Conservation (phyloP, 2,888 invertebrate species). For the Aphrophora alni region DNA sequence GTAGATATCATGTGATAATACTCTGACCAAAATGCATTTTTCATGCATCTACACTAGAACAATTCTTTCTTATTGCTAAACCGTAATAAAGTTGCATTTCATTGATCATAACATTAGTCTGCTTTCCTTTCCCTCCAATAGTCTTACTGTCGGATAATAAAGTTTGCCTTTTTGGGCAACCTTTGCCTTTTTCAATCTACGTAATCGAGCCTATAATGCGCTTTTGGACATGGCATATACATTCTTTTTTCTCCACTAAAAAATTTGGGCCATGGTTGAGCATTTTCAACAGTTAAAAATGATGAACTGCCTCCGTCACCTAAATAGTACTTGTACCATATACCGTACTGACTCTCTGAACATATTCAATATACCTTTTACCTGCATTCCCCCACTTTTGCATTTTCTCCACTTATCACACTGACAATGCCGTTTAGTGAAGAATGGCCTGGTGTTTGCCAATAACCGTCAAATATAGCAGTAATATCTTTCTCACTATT, state of each 20-base stretch:
- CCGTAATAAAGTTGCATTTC: conserved; percentile 50
- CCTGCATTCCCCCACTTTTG: conserved; percentile 44
- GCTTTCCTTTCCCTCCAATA: conserved; percentile 44
- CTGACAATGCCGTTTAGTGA: too few species aligned
- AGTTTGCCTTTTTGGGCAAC: too few species aligned
- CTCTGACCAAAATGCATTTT: conserved; percentile 50
- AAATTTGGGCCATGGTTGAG: too few species aligned
- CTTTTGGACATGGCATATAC: conserved; percentile 28
- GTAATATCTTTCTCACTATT: neutral
- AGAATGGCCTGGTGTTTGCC: neutral
- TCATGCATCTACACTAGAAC: conserved; percentile 48
- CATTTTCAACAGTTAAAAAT: conserved; percentile 26
- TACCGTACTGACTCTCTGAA: conserved; percentile 38
- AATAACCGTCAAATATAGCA: too few species aligned
- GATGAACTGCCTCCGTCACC: conserved; percentile 31
- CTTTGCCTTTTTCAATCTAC: conserved; percentile 21
- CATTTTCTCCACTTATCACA: conserved; percentile 6
- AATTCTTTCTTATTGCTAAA: conserved; percentile 48
- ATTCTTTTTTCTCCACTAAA: conserved; percentile 34
- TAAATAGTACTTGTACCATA: conserved; percentile 31
- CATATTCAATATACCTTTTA: conserved; percentile 41
- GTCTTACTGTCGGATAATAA: conserved; percentile 33
- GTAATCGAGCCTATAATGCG: conserved; percentile 40
- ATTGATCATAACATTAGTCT: conserved; percentile 48
- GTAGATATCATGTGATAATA: conserved; percentile 48